These are phyloP conservation scores for Prionace glauca DNA, from an alignment of 2,797 vertebrate species.

Conservation along the genomic window DNA sequence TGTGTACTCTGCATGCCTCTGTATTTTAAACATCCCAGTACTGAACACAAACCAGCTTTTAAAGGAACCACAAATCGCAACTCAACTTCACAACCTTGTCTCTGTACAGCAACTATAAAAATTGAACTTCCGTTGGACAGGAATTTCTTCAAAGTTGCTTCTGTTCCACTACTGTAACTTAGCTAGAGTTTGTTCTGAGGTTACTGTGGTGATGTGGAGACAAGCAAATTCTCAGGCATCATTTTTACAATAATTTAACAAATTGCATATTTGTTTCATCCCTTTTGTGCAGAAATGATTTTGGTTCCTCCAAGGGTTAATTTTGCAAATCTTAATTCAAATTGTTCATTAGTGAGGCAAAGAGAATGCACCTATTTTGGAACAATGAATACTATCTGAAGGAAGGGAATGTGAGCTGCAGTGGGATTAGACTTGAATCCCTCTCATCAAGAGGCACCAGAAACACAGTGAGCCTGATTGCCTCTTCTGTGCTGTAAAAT, in stretches of 20 bases:
- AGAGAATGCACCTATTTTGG: not conserved
- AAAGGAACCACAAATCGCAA: too few species aligned
- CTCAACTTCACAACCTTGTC: not conserved
- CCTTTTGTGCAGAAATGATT: not conserved
- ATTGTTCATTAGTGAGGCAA: not conserved
- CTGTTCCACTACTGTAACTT: not conserved
- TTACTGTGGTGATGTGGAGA: not conserved
- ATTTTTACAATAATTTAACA: not conserved
- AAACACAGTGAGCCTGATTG: not conserved
- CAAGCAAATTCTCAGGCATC: not conserved
- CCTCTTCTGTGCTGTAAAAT: not conserved
- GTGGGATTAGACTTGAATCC: not conserved
- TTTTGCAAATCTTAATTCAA: not conserved
- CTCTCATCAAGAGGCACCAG: not conserved
- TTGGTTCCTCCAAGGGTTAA: not conserved
- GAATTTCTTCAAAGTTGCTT: not conserved
- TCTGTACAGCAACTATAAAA: not conserved
- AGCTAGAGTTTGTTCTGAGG: not conserved
- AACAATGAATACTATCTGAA: not conserved
- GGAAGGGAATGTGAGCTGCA: not conserved
- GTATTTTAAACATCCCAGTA: too few species aligned
- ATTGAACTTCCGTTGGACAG: not conserved
- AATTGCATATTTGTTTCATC: not conserved
- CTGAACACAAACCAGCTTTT: too few species aligned
- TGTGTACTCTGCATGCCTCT: too few species aligned